Evolutionary conservation across 1,140 invertebrate genomes (phyloP), one percentile per base, ranked within the genome.

Genomic region (Geopemphigus sp.): DNA sequence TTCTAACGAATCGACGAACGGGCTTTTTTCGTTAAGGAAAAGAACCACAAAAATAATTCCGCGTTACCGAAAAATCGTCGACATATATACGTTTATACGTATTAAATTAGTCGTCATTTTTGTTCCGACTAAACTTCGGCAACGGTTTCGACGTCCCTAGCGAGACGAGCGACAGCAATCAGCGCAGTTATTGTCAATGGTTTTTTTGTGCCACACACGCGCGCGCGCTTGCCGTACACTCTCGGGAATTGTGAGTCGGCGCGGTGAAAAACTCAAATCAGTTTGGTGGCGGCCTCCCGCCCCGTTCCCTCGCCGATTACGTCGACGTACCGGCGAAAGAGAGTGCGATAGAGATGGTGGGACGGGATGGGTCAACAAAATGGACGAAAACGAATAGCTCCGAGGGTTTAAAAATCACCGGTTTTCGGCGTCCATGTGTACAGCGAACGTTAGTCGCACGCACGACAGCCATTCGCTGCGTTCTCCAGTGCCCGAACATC

Each of bases 401-500:
- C 47, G 61, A 76, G 57, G 22, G 57, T 11, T 59, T 47, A 12
- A 5, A 19, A 76, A 39, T 76, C 54, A 59, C 11, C 45, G 15
- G 22, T 59, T 57, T 59, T 45, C n/a, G 54, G 32, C 32, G 32
- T 39, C 32, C 32, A 39, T 39, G 8, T 39, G 32, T 39, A 39
- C 32, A 19, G 19, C 11, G 47, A 8, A 50, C 11, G 12, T 59
- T 17, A 17, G 26, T 47, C 56, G 32, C 56, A 76, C 32, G 32
- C 32, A n/a, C 26, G 10, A 12, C 19, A 32, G 32, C 5, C 29
- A 32, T n/a, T 76, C 29, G n/a, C n/a, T n/a, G n/a, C n/a, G n/a
- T 76, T 76, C 56, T 76, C 72, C 72, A 76, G 72, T 22, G 19
- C 32, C 53, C 54, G 22, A 68, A 68, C n/a, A n/a, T 68, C 64